These are phyloP conservation scores for Drosophila leonis DNA, from an alignment of 2,888 invertebrate genomes.

Conservation along the genomic window DNA sequence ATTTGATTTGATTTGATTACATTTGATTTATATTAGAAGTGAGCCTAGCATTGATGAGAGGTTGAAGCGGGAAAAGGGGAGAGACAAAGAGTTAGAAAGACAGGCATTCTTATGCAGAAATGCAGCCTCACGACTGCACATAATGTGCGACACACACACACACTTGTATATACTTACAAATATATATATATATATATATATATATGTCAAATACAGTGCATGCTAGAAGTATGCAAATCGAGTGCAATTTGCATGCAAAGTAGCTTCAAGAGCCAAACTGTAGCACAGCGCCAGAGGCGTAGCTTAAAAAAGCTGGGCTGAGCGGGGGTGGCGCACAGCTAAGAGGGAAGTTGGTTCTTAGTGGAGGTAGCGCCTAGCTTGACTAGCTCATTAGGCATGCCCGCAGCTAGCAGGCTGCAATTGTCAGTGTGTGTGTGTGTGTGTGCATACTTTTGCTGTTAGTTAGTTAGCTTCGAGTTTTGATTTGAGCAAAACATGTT, in stretches of 20 bases:
- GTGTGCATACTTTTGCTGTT: constrained; percentile 28
- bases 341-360: not conserved
- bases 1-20: constrained; percentile 29
- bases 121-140: constrained; percentile 51
- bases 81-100: not conserved
- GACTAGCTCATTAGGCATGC: constrained; percentile 60
- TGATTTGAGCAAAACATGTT: constrained; percentile 19
- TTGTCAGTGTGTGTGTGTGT: constrained; percentile 14
- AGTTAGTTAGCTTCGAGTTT: constrained; percentile 29
- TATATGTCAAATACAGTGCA: constrained; percentile 44
- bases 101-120: constrained; percentile 15
- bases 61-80: not conserved
- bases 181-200: constrained; percentile 3
- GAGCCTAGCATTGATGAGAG: constrained; percentile 1
- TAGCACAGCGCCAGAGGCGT: constrained; percentile 23
- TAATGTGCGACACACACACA: constrained; percentile 49
- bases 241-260: constrained; percentile 77
- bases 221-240: constrained; percentile 75
- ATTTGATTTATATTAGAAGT: constrained; percentile 20
- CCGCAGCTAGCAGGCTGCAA: constrained; percentile 8
- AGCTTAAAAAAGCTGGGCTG: too few relatives aligned
- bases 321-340: not conserved
- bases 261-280: constrained; percentile 65
- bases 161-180: constrained; percentile 3
- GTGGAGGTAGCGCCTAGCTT: constrained; percentile 19